phyloP scores from a whole-genome alignment of 2,113 vertebrate species.

The Paracanthobrama guichenoti region DNA sequence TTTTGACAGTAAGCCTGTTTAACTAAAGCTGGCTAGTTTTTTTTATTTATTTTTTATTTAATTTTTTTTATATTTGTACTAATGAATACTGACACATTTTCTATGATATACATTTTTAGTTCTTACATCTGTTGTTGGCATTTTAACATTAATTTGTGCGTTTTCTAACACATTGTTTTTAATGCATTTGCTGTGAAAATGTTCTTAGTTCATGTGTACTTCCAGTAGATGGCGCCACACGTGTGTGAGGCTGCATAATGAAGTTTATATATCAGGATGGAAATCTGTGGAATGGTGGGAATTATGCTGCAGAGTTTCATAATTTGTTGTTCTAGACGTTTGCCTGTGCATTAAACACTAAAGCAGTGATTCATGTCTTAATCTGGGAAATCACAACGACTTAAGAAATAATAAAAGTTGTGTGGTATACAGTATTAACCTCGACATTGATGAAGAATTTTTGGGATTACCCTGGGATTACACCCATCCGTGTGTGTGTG shows the following conservation, averaged over 20 bases:
- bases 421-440: slow-evolving; percentile 41
- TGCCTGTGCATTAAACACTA: not conserved
- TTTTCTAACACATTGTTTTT: not conserved
- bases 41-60: not conserved
- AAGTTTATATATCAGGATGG: not conserved
- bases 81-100: not conserved
- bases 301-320: not conserved
- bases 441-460: not conserved
- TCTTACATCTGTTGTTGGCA: not conserved
- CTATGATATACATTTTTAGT: not conserved
- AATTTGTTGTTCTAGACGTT: not conserved
- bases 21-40: not conserved
- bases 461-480: too few relatives aligned
- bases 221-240: not conserved
- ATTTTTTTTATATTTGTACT: not conserved
- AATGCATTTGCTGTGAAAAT: not conserved
- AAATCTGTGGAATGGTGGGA: not conserved
- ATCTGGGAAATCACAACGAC: slow-evolving; percentile 42
- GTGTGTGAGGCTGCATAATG: not conserved
- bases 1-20: too few relatives aligned
- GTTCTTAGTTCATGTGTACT: not conserved
- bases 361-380: slow-evolving; percentile 47
- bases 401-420: slow-evolving; percentile 41
- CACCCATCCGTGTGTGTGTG: too few relatives aligned
- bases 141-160: not conserved